Conservation (phyloP, 2,113 vertebrate genomes). For the Myanophis thanlyinensis region DNA sequence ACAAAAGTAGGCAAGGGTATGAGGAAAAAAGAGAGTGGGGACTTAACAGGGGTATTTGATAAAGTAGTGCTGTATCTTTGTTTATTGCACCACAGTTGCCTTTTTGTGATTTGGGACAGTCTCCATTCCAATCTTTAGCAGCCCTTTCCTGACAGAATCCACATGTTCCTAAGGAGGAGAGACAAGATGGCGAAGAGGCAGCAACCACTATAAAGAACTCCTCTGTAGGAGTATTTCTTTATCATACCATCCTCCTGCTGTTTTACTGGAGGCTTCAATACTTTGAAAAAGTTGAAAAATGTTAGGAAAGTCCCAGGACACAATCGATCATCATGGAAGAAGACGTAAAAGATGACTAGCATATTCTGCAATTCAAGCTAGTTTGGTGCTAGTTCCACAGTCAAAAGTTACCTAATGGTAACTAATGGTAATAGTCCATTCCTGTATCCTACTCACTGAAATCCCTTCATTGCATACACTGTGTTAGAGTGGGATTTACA, state of each 20-base stretch:
- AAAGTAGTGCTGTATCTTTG: neutral
- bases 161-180: neutral
- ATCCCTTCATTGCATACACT: neutral
- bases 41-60: neutral
- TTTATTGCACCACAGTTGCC: neutral
- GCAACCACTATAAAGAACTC: neutral
- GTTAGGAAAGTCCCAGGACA: neutral
- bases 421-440: neutral
- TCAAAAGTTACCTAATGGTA: neutral
- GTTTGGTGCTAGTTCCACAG: neutral
- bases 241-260: neutral
- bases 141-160: neutral
- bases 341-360: neutral
- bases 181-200: neutral
- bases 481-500: neutral
- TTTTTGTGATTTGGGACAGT: neutral
- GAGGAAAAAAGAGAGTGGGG: neutral
- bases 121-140: neutral
- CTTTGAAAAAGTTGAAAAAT: neutral
- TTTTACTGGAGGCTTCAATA: neutral
- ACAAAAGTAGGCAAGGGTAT: neutral
- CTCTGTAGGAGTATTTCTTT: neutral
- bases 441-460: neutral
- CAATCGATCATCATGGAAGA: neutral
- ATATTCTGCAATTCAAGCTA: neutral